Base-by-base conservation (phyloP, 2,888 invertebrate species). In the Microctonus brassicae region DNA sequence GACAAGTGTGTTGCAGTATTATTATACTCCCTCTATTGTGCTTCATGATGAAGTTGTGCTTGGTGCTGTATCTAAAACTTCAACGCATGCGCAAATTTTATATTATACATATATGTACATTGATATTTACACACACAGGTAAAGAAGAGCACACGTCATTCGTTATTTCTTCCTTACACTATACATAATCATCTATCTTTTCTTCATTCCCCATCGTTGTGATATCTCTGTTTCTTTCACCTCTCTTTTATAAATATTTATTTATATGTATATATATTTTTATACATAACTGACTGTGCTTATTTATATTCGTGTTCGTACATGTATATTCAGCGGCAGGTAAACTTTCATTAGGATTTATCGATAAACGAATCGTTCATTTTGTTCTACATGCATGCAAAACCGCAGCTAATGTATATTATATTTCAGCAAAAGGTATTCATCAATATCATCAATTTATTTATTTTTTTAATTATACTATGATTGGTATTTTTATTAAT, bases 291-390 rank as follows among this genome's bases (percentile, higher is more conserved):
- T 53, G 63, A 64, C 36, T 36, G 55, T 42, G 69, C 69, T 57
- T 70, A 65, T 69, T 52, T 47, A 69, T 75, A 63, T 69, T 57
- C 72, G 61, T n/a, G n/a, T n/a, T n/a, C 34, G 68, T 34, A 61
- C 61, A 53, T 68, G 53, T 68, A 71, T 53, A 72, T 57, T 64
- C 57, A 58, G 70, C 62, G 65, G 70, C 84, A 83, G 83, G 83
- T 84, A 80, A 83, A 82, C 83, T 82, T 85, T 85, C 83, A 86
- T 86, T 85, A 83, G 82, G 81, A 86, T 86, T 86, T 86, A 86
- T 85, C 79, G 83, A 81, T 81, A 81, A 79, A 84, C 55, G 26
- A 24, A 29, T 65, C 57, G 66, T 17, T 85, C 83, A 82, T 81
- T 83, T 81, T 73, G 61, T 57, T 61, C 78, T 55, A 63, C 61